Conservation (phyloP, 2,888 invertebrate species). For the Acleris emargana region DNA sequence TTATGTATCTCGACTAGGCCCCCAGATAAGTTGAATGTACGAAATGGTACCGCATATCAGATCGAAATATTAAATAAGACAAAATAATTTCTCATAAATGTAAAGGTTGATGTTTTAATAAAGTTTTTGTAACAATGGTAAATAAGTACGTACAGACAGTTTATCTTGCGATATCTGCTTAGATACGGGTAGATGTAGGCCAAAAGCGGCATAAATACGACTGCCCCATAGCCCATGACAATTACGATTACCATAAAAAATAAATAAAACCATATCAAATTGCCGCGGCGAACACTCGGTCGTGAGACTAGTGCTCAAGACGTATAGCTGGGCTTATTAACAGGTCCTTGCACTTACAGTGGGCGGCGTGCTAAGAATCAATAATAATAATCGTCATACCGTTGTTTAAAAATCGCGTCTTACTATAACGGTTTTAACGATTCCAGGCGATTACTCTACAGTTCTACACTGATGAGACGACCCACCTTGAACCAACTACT, state of each 20-base stretch:
- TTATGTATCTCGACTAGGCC: too few relatives aligned
- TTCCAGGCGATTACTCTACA: too few relatives aligned
- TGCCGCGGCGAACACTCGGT: conserved; percentile 57
- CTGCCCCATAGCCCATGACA: conserved; percentile 70
- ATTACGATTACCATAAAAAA: conserved; percentile 78
- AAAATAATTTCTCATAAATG: conserved; percentile 19
- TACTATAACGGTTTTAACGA: neutral
- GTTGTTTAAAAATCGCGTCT: neutral
- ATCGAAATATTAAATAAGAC: neutral
- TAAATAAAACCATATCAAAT: conserved; percentile 72
- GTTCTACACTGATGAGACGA: too few relatives aligned
- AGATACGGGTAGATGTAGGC: conserved; percentile 36
- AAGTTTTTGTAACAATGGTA: conserved; percentile 25
- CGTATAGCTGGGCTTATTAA: neutral
- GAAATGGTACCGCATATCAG: neutral
- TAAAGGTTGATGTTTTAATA: conserved; percentile 24
- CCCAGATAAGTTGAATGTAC: too few relatives aligned
- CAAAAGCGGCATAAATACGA: conserved; percentile 63
- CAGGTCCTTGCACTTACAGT: conserved; percentile 18
- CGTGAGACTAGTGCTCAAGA: conserved; percentile 42
- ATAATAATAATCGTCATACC: neutral
- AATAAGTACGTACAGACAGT: conserved; percentile 29
- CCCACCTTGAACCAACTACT: too few relatives aligned
- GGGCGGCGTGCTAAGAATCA: conserved; percentile 13
- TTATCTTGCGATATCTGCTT: conserved; percentile 29